Base-by-base conservation (phyloP, 2,797 vertebrate genomes). In the Hydrolagus colliei region DNA sequence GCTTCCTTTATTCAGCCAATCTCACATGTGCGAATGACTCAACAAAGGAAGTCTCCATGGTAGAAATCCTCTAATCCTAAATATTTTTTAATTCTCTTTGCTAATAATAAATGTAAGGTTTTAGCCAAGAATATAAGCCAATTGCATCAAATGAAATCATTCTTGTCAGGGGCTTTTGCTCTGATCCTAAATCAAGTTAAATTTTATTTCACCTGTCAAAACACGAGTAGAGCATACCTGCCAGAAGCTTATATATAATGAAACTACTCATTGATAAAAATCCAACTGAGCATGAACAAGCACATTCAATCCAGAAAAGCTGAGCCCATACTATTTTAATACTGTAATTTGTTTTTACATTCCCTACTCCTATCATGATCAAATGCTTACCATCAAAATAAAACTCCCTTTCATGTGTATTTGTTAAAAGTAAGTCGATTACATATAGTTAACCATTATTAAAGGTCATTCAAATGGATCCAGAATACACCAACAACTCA, bases 221-320 rank as follows among this genome's bases (percentile, higher is more conserved):
- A 79, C 65, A 72, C 67, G 35, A 72, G 10, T 87, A 20, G 63
- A 62, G 68, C 32, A 63, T 63, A 85, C 79, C 87, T 86, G 68
- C 80, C 77, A 72, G 67, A 52, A 73, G 32, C 72, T 62, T 86
- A 41, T 71, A 9, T 86, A 86, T 89, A 86, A 87, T 63, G 68
- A 63, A 87, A 63, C 82, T 85, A 88, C 85, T 87, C 86, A 86
- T 87, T 67, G 86, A 86, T 87, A 87, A 86, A 86, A 80, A 84
- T 87, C 73, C 86, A 86, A 76, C 87, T 86, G 85, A 87, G 86
- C 87, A 88, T 86, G 86, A 88, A 86, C 89, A 87, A 87, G 86
- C 87, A 90, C 71, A 87, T 68, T 63, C 86, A 11, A 41, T 77
- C 86, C 86, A 85, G 87, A 87, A 86, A 67, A 67, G 65, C 32